phyloP scores from a whole-genome alignment of 2,797 vertebrate genomes.

The Clarias fuscus region DNA sequence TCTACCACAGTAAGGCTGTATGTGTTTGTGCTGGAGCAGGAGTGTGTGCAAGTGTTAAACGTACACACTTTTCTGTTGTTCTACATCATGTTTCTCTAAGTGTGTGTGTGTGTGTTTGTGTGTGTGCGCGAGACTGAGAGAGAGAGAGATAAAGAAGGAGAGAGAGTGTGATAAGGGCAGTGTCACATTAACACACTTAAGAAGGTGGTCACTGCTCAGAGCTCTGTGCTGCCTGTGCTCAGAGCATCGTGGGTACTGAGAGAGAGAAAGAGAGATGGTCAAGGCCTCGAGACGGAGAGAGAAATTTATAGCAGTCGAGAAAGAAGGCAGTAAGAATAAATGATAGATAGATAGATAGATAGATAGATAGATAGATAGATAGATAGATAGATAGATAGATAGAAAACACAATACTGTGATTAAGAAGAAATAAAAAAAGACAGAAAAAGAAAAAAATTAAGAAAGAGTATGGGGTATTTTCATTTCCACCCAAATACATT shows the following conservation, averaged over 20 bases:
- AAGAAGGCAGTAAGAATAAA: background rate
- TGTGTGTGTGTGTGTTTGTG: background rate
- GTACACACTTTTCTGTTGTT: background rate
- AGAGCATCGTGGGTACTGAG: background rate
- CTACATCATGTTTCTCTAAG: background rate
- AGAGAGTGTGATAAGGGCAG: background rate
- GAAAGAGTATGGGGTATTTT: background rate
- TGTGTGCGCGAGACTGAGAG: background rate
- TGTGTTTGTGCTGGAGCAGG: background rate
- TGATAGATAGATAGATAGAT: background rate
- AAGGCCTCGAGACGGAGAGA: conserved; percentile 21
- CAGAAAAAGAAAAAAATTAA: no score
- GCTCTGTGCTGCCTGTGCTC: background rate
- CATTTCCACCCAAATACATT: no score
- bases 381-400: background rate
- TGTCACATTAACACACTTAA: background rate
- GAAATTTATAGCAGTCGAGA: conserved; percentile 15
- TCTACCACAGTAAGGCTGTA: conserved; percentile 36
- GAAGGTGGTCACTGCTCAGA: background rate
- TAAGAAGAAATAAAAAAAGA: no score
- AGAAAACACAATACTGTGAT: no score
- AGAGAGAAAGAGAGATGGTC: background rate
- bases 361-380: background rate
- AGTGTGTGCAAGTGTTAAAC: background rate
- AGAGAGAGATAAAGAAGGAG: background rate